Base-by-base conservation (phyloP, 2,797 vertebrate species). In the Lepilemur septentrionalis region DNA sequence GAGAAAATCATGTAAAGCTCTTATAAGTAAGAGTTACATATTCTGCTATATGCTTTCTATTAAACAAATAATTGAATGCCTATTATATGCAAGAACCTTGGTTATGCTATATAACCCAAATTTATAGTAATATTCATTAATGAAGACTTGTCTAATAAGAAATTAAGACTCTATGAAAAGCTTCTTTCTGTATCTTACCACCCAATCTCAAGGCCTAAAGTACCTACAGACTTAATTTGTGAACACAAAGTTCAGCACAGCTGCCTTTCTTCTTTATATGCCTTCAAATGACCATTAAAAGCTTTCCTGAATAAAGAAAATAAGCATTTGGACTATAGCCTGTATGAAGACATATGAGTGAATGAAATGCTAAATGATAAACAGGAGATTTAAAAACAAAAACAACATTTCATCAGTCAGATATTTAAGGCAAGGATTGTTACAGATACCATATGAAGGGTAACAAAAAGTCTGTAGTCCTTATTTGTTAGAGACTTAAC, bases 391-490 rank as follows among this genome's bases (percentile, higher is more conserved):
- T 88, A 61, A 90, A 88, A 86, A 81, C 41, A 82, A 57, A 61
- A 89, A 35, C 46, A 90, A 14, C 41, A 22, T 55, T 89, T 89
- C 41, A 72, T 72, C 61, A 82, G 18, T 95, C 79, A 92, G 50
- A 96, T 94, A 95, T 57, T 92, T 95, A 97, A 94, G 59, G 61
- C 70, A 84, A 96, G 61, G 61, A 46, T 89, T 92, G 18, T 88
- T 86, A 91, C 5, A 95, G 52, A 92, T 94, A 95, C 22, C 81
- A 91, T 83, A 96, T 97, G n/a, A 90, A 96, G 79, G 85, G 48
- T 91, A 87, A 86, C 2, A 67, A 28, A 81, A 50, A 86, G 17
- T 84, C 80, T 93, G 69, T 0, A 72, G 43, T 48, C 20, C 70
- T 35, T 92, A 4, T 91, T 89, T 86, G 9, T 79, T 65, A 87